Base-by-base conservation (phyloP, 2,797 vertebrate species). In the Cephalopachus bancanus region DNA sequence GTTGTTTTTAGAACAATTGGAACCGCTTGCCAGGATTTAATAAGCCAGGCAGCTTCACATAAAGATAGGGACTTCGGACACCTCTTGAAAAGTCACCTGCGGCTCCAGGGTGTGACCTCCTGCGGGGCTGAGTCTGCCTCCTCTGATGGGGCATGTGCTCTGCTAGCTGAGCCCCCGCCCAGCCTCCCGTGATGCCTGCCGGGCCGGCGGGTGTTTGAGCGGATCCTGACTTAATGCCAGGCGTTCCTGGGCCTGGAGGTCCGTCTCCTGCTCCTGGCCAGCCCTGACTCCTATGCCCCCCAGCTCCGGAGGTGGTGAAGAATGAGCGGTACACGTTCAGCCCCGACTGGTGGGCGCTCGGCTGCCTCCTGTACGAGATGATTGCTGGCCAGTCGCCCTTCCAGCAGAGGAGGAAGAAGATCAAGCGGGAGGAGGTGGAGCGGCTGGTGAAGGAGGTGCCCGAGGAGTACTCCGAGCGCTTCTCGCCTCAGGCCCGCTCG, bases 281-380 rank as follows among this genome's bases (percentile, higher is more conserved):
- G 10, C 51, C 53, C 87, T 97, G 49, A 90, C 59, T 80, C 30
- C 37, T 14, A 0, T 64, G 16, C 71, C 51, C 0, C 0, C 65
- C 95, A 99, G 99, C 99, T 97, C 99, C 99, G 0, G 99, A 99
- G 98, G 99, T 99, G 98, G 99, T 99, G 91, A 99, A 99, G 97
- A 99, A 99, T 0, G 99, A 99, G 92, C 99, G 99, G 75, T 99
- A 99, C 98, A 99, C 99, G 0, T 99, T 99, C 98, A 99, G 99
- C 97, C 99, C 99, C 0, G 99, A 99, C 98, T 99, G 99, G 99
- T 99, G 99, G 99, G 99, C 99, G 0, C 98, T 99, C 79, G 99
- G 99, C 97, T 99, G 99, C 98, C 99, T 99, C 88, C 98, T 99
- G 60, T 99, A 99, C 0, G 99, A 99, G 99, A 99, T 99, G 99